Evolutionary conservation across 2,888 invertebrate species (phyloP).

Genomic region (Tupiocoris notatus): DNA sequence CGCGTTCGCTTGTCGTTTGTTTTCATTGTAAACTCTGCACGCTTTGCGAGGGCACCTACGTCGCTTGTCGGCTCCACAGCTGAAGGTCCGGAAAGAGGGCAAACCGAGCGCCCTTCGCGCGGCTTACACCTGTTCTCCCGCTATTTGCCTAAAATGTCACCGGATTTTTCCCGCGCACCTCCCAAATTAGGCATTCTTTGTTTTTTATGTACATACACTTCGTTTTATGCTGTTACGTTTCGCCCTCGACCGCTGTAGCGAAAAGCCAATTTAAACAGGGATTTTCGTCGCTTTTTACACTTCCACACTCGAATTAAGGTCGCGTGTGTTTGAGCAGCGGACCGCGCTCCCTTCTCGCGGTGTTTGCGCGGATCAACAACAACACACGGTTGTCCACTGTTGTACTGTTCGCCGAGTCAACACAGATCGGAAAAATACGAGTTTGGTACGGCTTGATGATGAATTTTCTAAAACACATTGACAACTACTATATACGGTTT

Average conservation of each 20-base stretch:
- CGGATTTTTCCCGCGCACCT: conserved; percentile 20
- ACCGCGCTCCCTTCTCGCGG: neutral
- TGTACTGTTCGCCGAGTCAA: neutral
- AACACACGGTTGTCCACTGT: neutral
- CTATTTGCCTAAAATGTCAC: conserved; percentile 38
- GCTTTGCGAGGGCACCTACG: no score
- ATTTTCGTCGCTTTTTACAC: conserved; percentile 1
- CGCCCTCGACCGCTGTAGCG: neutral
- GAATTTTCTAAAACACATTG: conserved; percentile 12
- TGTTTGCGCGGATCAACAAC: conserved; percentile 15
- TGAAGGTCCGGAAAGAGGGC: conserved; percentile 13
- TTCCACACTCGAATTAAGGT: neutral
- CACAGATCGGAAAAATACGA: conserved; percentile 10
- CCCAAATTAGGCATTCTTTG: neutral
- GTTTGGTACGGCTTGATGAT: neutral
- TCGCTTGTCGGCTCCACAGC: no score
- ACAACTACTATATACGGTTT: neutral
- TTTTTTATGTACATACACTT: neutral
- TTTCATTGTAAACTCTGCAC: conserved; percentile 28
- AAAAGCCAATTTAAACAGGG: conserved; percentile 29
- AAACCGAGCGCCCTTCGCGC: neutral
- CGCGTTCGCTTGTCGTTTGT: neutral
- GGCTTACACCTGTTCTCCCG: conserved; percentile 6
- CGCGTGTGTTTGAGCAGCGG: neutral
- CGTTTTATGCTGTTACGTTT: neutral